Evolutionary conservation across 2,888 invertebrate genomes (phyloP).

Genomic region (Drosophila borealis): DNA sequence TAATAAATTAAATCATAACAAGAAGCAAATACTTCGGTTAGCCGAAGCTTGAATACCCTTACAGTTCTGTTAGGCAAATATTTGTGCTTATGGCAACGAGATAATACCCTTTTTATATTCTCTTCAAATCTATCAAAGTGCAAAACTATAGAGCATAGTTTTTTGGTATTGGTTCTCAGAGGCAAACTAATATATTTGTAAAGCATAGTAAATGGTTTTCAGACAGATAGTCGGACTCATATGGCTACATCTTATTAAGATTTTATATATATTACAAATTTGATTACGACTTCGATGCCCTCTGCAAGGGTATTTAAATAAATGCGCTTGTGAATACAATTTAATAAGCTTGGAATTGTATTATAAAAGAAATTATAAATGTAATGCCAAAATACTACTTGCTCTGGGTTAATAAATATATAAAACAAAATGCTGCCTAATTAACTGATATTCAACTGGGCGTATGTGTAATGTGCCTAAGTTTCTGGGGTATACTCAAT

Average conservation of each 20-base stretch:
- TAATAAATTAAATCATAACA: constrained; percentile 23
- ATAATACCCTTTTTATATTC: too few relatives aligned
- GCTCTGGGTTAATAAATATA: constrained; percentile 45
- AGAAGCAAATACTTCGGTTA: constrained; percentile 9
- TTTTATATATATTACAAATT: too few relatives aligned
- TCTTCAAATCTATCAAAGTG: too few relatives aligned
- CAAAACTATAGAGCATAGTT: too few relatives aligned
- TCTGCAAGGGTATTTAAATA: constrained; percentile 12
- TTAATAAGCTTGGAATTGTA: constrained; percentile 25
- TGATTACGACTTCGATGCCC: not conserved
- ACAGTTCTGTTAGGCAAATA: not conserved
- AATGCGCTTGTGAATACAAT: constrained; percentile 14
- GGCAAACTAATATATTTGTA: too few relatives aligned
- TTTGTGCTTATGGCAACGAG: too few relatives aligned
- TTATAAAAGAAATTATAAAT: constrained; percentile 15
- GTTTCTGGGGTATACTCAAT: not conserved
- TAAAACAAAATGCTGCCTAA: constrained; percentile 26
- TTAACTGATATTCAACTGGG: constrained; percentile 22
- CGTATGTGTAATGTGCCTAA: constrained; percentile 45
- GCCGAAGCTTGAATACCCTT: constrained; percentile 22
- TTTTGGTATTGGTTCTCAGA: too few relatives aligned
- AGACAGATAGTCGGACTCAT: too few relatives aligned
- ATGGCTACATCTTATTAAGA: too few relatives aligned
- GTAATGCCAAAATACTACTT: constrained; percentile 14
- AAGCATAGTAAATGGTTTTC: too few relatives aligned